Base-by-base conservation (phyloP, 2,888 invertebrate species). In the Petrolisthes cinctipes region DNA sequence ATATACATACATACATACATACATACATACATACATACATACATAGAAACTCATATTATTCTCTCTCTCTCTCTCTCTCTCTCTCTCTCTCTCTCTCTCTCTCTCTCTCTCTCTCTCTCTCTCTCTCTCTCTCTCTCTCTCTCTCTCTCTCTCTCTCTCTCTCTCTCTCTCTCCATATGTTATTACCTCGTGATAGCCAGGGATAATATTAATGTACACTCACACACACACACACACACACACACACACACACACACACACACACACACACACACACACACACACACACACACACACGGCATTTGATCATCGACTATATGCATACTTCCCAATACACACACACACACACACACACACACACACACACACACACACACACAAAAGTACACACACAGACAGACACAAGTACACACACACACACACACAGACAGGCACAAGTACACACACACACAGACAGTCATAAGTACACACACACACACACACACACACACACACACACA, bases 191-290 rank as follows among this genome's bases (percentile, higher is more conserved):
- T 20, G n/a, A n/a, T n/a, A n/a, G n/a, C n/a, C n/a, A n/a, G n/a
- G n/a, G n/a, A n/a, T n/a, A n/a, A n/a, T n/a, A 71, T 20, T n/a
- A 17, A 5, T 20, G 20, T 5, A 71, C 71, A 53, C 78, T 2
- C 78, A 11, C 17, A 17, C 23, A 53, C 53, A 78, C 78, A 23
- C 6, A 78, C 78, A 78, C 17, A 78, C 78, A 78, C 51, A 78
- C 75, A 20, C 75, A 75, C 20, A 14, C 14, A 61, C 61, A 61
- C 61, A 61, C 61, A 61, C 61, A 61, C 7, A 61, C 61, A 9
- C 61, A 61, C 61, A 7, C 61, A 7, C 61, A 61, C 61, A 61
- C 14, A 61, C 61, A 61, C 61, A 61, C 61, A 7, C 61, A 61
- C 61, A n/a, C n/a, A n/a, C n/a, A n/a, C n/a, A n/a, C n/a, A n/a